Evolutionary conservation across 2,888 invertebrate genomes (phyloP).

Genomic region (Salpingus planirostris): DNA sequence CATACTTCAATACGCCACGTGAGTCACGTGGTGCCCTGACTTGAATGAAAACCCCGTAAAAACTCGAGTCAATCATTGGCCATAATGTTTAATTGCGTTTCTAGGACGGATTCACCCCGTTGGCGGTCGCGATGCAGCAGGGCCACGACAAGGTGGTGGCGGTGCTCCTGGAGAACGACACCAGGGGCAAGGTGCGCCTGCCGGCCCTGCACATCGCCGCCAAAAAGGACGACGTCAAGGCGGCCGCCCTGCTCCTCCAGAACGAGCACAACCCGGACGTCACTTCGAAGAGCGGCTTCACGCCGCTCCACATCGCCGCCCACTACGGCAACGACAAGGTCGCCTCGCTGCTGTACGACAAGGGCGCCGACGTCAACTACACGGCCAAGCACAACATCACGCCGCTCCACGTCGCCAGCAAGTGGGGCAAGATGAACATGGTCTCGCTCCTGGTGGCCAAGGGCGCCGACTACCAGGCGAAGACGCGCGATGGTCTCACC

Average conservation of each 20-base stretch:
- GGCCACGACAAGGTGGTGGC: constrained; percentile 95
- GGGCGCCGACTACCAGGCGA: constrained; percentile 90
- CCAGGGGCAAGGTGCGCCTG: constrained; percentile 90
- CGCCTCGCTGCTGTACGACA: constrained; percentile 85
- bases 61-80: too few relatives aligned
- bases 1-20: too few relatives aligned
- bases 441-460: constrained; percentile 86
- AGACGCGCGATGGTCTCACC: constrained; percentile 93
- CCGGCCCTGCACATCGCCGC: constrained; percentile 99
- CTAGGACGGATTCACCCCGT: constrained; percentile 90
- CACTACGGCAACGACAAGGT: constrained; percentile 99
- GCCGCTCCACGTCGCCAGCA: constrained; percentile 95
- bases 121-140: constrained; percentile 99
- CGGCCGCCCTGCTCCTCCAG: constrained; percentile 84
- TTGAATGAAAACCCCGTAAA: too few relatives aligned
- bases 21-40: too few relatives aligned
- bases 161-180: constrained; percentile 94
- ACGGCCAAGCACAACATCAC: constrained; percentile 98
- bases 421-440: constrained; percentile 99
- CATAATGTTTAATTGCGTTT: too few relatives aligned
- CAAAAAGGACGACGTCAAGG: constrained; percentile 98
- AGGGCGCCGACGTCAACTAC: constrained; percentile 97
- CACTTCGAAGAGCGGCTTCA: constrained; percentile 97
- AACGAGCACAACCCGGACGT: constrained; percentile 98
- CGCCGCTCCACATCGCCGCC: constrained; percentile 96